These are phyloP conservation scores for Lemur catta DNA, from an alignment of 2,797 vertebrate species.

Conservation along the genomic window DNA sequence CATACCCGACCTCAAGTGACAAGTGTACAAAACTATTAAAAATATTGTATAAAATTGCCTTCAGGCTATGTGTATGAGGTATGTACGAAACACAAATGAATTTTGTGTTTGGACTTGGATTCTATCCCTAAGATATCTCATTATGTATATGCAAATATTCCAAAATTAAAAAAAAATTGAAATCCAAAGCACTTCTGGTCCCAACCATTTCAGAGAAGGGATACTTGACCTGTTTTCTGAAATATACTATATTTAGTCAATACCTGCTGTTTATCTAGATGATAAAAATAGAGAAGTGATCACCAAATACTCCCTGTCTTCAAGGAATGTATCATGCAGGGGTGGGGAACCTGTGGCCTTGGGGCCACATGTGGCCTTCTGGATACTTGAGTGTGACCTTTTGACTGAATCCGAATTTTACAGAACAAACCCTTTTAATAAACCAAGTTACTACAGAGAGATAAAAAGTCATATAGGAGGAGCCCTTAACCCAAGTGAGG, in stretches of 20 bases:
- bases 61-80: background rate
- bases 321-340: background rate
- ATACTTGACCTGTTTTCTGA: background rate
- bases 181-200: background rate
- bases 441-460: background rate
- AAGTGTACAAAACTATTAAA: background rate
- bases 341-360: background rate
- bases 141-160: background rate
- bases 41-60: background rate
- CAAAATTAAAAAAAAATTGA: background rate
- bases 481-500: background rate
- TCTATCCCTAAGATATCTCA: background rate
- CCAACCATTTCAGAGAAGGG: background rate
- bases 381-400: background rate
- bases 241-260: background rate
- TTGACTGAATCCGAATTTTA: background rate
- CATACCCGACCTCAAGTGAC: background rate
- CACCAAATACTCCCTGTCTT: background rate
- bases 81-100: background rate
- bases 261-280: background rate
- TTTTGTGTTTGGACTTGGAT: background rate
- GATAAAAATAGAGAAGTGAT: background rate
- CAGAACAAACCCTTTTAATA: background rate
- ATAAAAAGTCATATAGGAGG: background rate
- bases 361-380: background rate